Conservation (phyloP, 2,888 invertebrate genomes). For the Trachelus tabidus region DNA sequence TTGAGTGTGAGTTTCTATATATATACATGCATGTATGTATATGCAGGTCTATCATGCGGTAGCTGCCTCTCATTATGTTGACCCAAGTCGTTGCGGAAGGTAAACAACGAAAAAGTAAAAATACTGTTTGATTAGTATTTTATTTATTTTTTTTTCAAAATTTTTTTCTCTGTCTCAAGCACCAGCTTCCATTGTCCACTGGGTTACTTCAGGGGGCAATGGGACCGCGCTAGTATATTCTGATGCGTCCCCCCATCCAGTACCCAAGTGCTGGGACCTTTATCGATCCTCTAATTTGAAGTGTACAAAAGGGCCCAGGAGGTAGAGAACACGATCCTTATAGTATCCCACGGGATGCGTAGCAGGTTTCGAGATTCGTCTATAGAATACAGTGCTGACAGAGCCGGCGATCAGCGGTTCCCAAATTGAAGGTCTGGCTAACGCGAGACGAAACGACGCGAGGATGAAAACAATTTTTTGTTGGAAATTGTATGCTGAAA, state of each 20-base stretch:
- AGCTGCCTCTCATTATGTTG: neutral
- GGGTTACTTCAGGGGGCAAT: neutral
- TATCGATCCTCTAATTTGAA: neutral
- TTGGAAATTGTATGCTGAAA: neutral
- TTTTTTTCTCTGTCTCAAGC: neutral
- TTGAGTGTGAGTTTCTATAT: neutral
- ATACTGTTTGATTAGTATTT: neutral
- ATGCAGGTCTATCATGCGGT: neutral
- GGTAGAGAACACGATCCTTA: neutral
- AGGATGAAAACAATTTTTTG: neutral
- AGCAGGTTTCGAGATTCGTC: constrained; percentile 14
- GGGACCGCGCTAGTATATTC: neutral
- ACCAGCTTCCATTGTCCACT: neutral
- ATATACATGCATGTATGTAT: neutral
- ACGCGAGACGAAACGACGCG: neutral
- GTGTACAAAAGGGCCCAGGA: neutral
- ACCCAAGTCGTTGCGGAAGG: neutral
- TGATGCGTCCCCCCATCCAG: neutral
- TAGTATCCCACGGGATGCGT: neutral
- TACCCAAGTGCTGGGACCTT: neutral
- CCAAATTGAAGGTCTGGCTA: neutral
- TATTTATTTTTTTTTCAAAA: neutral
- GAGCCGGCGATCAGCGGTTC: neutral
- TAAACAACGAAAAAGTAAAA: neutral
- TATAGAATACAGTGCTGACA: constrained; percentile 4